These are phyloP conservation scores for Branchinecta sandiegonensis DNA, from an alignment of 2,888 invertebrate genomes.

Conservation along the genomic window DNA sequence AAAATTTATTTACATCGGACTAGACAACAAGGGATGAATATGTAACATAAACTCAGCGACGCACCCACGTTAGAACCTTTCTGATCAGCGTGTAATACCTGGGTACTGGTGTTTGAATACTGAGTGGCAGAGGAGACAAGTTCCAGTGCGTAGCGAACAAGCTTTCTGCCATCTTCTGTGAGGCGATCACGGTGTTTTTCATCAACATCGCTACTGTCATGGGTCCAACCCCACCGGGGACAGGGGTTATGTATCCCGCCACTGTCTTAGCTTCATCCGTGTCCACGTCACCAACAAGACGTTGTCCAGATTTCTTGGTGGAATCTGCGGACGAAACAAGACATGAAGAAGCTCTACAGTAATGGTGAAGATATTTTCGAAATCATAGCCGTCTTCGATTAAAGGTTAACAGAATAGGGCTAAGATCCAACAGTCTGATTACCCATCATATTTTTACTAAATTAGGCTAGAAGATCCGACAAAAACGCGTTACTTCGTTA, in stretches of 20 bases:
- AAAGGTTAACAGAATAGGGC: too few species aligned
- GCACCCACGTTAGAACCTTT: constrained; percentile 7
- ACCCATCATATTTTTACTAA: too few species aligned
- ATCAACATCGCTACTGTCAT: constrained; percentile 99
- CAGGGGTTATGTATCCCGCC: constrained; percentile 83
- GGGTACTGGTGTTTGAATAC: constrained; percentile 59
- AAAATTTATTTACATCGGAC: neutral
- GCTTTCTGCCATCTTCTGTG: constrained; percentile 46
- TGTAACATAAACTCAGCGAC: neutral
- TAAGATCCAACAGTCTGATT: too few species aligned
- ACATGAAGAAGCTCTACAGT: constrained; percentile 19
- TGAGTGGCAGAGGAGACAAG: constrained; percentile 49
- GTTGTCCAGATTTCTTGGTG: constrained; percentile 58
- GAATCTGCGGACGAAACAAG: constrained; percentile 42
- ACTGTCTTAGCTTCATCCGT: constrained; percentile 61
- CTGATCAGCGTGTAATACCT: constrained; percentile 40
- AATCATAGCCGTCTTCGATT: neutral
- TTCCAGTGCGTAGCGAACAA: constrained; percentile 52
- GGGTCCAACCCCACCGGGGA: constrained; percentile 93
- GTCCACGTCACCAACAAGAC: constrained; percentile 88
- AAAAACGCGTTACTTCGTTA: too few species aligned
- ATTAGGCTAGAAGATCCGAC: too few species aligned
- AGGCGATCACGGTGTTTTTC: constrained; percentile 81
- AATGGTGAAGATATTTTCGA: neutral
- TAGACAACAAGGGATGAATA: neutral